phyloP scores from a whole-genome alignment of 2,888 invertebrate genomes.

The Mythimna albipuncta region DNA sequence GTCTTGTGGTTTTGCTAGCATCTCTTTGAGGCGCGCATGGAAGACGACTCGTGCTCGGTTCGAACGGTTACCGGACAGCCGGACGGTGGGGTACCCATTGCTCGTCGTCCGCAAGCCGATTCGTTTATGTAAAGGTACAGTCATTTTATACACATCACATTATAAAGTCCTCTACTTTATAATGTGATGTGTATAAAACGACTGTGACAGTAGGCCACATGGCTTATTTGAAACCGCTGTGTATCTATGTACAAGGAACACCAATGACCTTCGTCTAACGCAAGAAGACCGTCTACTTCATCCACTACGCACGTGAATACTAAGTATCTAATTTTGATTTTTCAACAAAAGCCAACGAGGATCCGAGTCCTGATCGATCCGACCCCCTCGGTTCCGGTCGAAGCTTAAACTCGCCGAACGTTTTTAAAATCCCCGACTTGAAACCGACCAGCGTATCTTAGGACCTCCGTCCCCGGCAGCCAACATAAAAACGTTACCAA shows the following conservation, averaged over 20 bases:
- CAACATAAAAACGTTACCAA: conserved; percentile 65
- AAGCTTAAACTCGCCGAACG: conserved; percentile 82
- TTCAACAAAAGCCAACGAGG: conserved; percentile 85
- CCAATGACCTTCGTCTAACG: conserved; percentile 65
- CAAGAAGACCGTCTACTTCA: conserved; percentile 66
- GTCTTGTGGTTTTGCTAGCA: no score
- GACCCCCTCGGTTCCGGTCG: conserved; percentile 87
- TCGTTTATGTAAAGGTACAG: no score
- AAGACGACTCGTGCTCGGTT: no score
- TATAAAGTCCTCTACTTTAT: conserved; percentile 18
- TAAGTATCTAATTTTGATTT: conserved; percentile 88
- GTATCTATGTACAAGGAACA: conserved; percentile 30
- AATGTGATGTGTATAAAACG: no score
- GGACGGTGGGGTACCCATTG: no score
- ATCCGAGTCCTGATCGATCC: conserved; percentile 85
- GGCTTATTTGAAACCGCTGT: conserved; percentile 27
- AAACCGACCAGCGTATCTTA: conserved; percentile 78
- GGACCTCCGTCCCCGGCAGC: conserved; percentile 68
- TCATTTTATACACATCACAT: conserved; percentile 10
- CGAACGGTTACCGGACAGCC: no score
- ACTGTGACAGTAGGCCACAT: conserved; percentile 12
- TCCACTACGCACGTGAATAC: conserved; percentile 82
- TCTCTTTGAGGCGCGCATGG: no score
- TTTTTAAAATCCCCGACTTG: conserved; percentile 86
- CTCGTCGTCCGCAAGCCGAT: no score